These are phyloP conservation scores for Progne subis DNA, from an alignment of 2,113 vertebrate species.

Conservation along the genomic window DNA sequence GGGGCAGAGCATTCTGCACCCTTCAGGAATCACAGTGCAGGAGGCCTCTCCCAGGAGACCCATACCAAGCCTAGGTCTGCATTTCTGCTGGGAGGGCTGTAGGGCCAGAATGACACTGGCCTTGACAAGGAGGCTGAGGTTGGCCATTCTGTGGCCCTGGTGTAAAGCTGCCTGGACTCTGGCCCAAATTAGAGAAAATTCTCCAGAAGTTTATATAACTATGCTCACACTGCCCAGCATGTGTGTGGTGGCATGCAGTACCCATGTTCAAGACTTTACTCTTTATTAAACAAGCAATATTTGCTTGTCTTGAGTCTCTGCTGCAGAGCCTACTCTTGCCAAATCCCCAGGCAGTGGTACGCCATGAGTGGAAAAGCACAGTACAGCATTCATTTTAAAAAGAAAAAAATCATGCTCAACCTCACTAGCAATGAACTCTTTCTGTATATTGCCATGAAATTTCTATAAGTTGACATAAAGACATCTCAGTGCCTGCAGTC, in stretches of 20 bases:
- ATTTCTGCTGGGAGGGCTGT: background rate
- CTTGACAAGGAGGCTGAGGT: background rate
- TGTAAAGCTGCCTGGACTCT: background rate
- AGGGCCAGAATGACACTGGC: background rate
- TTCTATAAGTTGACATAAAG: background rate
- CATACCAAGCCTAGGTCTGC: background rate
- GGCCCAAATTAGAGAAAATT: background rate
- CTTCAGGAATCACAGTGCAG: background rate
- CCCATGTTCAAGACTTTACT: background rate
- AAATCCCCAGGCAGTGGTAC: background rate
- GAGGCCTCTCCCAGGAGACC: background rate
- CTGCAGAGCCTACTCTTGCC: background rate
- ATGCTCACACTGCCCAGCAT: background rate
- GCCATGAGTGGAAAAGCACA: background rate
- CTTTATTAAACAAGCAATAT: background rate
- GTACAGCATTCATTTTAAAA: background rate
- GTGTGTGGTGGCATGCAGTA: background rate
- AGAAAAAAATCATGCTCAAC: background rate
- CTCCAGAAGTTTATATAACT: background rate
- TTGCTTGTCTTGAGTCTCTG: background rate
- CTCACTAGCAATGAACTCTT: background rate
- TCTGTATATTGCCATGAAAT: background rate
- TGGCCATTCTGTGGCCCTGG: background rate
- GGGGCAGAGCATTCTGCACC: background rate
- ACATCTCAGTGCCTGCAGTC: fast-evolving